These are phyloP conservation scores for Thaumatotibia leucotreta DNA, from an alignment of 1,140 invertebrate genomes.

Conservation along the genomic window DNA sequence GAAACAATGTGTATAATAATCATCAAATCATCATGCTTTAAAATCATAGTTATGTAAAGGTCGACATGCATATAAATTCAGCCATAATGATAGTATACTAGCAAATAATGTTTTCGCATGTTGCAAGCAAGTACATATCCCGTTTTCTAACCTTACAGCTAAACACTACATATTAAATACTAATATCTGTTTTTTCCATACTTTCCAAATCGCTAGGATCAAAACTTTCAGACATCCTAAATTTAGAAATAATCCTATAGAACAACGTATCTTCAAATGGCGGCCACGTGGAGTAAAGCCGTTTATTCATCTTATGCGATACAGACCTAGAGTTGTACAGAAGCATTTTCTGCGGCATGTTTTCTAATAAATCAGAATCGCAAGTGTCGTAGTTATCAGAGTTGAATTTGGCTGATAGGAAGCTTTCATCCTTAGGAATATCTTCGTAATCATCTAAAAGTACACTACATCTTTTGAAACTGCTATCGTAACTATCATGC, in stretches of 20 bases:
- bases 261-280: constrained; percentile 72
- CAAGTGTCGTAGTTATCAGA: constrained; percentile 33
- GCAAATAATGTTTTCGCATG: not conserved
- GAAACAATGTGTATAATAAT: too few species aligned
- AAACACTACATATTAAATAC: not conserved
- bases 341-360: constrained; percentile 25
- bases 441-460: constrained; percentile 23
- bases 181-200: not conserved
- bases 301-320: not conserved
- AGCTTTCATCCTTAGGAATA: not conserved
- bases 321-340: constrained; percentile 38
- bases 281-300: constrained; percentile 55
- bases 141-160: not conserved
- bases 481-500: not conserved
- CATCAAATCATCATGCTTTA: too few species aligned
- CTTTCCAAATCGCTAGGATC: constrained; percentile 44
- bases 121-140: not conserved
- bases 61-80: too few species aligned
- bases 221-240: constrained; percentile 70
- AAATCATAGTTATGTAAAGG: too few species aligned
- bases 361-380: constrained; percentile 24
- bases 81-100: too few species aligned
- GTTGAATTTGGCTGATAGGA: constrained; percentile 22
- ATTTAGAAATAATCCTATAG: constrained; percentile 66
- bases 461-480: constrained; percentile 19